A percentile compares a stretch with the other conserved stretches of the same genome.
phyloP scores from a whole-genome alignment of 2,888 invertebrate genomes.

The Pseudococcus viburni region DNA sequence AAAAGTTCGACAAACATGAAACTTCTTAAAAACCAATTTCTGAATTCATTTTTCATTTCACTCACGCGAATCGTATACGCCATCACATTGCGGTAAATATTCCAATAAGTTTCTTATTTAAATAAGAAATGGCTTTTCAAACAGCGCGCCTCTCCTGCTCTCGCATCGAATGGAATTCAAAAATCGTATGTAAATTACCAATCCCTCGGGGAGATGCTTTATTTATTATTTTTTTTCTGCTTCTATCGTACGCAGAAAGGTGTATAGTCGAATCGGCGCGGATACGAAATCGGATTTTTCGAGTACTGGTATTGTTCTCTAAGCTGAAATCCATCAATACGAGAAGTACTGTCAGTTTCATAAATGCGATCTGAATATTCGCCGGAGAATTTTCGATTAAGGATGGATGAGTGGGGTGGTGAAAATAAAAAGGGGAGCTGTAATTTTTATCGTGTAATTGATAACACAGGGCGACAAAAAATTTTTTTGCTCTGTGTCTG shows the following conservation, averaged over 20 bases:
- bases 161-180: constrained; percentile 46
- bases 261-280: neutral
- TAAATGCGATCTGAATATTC: neutral
- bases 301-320: too few relatives aligned
- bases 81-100: constrained; percentile 50
- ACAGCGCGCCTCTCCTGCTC: neutral
- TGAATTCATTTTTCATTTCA: constrained; percentile 61
- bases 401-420: too few relatives aligned
- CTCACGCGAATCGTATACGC: constrained; percentile 54
- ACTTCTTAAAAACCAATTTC: constrained; percentile 61
- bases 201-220: constrained; percentile 30
- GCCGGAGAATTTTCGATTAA: neutral
- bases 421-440: too few relatives aligned
- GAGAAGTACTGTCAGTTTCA: neutral
- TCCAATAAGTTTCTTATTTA: constrained; percentile 57
- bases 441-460: too few relatives aligned
- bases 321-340: too few relatives aligned
- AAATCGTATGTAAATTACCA: constrained; percentile 55
- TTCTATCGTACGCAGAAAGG: neutral
- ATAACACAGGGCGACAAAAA: too few relatives aligned
- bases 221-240: constrained; percentile 21
- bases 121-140: constrained; percentile 53
- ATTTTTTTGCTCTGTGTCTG: too few relatives aligned
- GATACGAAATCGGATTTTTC: too few relatives aligned
- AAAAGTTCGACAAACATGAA: constrained; percentile 56